A percentile compares a stretch with the other conserved stretches of the same genome.
These are phyloP conservation scores for Eledone cirrhosa DNA, from an alignment of 2,888 invertebrate genomes.

Conservation along the genomic window DNA sequence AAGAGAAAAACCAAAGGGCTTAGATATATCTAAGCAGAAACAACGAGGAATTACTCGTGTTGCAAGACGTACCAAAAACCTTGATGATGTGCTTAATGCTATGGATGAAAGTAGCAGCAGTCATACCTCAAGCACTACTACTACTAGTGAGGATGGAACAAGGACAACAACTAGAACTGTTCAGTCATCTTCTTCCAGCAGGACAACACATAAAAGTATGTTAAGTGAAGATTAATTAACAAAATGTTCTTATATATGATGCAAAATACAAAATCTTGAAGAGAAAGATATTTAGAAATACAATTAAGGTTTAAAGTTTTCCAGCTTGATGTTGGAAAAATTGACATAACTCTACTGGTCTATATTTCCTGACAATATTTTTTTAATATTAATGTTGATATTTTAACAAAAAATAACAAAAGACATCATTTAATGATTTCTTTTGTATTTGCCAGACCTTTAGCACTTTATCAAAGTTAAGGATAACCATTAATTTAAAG, in stretches of 20 bases:
- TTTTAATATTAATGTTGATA: no score
- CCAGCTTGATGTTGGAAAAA: no score
- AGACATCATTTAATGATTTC: no score
- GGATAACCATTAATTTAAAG: no score
- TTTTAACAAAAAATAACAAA: no score
- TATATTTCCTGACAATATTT: no score
- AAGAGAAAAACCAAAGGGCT: not conserved
- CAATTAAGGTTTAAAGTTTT: no score
- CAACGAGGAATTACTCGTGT: constrained; percentile 5
- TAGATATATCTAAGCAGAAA: not conserved
- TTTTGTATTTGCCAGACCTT: no score
- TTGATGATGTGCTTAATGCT: constrained; percentile 18
- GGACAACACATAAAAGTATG: constrained; percentile 25
- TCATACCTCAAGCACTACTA: not conserved
- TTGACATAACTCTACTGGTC: no score
- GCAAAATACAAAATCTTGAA: no score
- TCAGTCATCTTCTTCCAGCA: not conserved
- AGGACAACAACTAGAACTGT: not conserved
- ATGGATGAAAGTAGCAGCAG: constrained; percentile 7
- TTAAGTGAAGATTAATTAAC: not conserved
- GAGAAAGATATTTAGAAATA: no score
- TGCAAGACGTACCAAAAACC: constrained; percentile 7
- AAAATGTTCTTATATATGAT: not conserved
- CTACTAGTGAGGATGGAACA: constrained; percentile 5
- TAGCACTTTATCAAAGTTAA: no score